phyloP scores from a whole-genome alignment of 2,113 vertebrate genomes.

The Progne subis region DNA sequence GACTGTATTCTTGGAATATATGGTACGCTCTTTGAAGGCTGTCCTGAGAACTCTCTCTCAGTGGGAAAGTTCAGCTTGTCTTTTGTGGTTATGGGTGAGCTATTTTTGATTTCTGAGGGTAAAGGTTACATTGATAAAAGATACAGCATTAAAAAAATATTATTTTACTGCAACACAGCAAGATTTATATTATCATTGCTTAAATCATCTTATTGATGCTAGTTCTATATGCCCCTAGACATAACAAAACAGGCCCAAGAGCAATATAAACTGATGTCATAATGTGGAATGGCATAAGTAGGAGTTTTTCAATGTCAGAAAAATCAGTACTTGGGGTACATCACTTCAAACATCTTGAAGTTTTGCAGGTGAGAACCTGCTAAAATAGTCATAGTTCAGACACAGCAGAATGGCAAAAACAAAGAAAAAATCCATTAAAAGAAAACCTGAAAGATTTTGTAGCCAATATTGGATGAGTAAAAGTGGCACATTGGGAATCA shows the following conservation, averaged over 20 bases:
- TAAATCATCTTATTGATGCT: not conserved
- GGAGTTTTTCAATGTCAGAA: not conserved
- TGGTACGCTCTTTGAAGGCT: not conserved
- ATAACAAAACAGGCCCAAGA: not conserved
- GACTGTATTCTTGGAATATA: constrained; percentile 41
- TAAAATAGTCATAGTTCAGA: not conserved
- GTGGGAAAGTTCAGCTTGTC: constrained; percentile 38
- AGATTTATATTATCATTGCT: not conserved
- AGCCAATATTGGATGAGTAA: not conserved
- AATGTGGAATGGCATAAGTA: not conserved
- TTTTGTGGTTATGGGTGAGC: constrained; percentile 2
- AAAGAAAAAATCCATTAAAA: not conserved
- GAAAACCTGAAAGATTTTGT: not conserved
- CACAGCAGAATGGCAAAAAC: not conserved
- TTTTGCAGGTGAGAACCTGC: not conserved
- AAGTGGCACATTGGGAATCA: not conserved
- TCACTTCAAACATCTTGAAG: not conserved
- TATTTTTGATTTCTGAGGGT: constrained; percentile 1
- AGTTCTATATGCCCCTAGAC: not conserved
- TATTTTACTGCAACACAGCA: not conserved
- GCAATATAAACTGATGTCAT: not conserved
- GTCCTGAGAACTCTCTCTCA: constrained; percentile 15
- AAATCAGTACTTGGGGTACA: not conserved
- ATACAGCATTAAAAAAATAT: not conserved
- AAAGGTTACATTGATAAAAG: constrained; percentile 17